phyloP scores from a whole-genome alignment of 2,113 vertebrate species.

The Gymnocephalus cernua region DNA sequence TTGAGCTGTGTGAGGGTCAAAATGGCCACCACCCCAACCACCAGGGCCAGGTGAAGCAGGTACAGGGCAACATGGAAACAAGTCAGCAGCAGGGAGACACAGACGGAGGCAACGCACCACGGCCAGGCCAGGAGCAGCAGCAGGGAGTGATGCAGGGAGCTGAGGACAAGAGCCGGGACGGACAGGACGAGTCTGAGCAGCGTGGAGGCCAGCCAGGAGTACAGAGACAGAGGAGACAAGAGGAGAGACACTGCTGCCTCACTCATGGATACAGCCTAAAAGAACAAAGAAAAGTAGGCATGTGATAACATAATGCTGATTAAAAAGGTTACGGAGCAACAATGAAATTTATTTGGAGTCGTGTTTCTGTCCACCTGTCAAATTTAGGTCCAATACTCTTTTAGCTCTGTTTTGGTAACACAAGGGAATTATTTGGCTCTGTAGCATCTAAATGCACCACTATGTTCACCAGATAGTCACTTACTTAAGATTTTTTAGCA shows the following conservation, averaged over 20 bases:
- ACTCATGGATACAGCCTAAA: constrained; percentile 53
- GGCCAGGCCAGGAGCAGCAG: constrained; percentile 69
- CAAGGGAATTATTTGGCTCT: neutral
- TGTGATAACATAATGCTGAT: neutral
- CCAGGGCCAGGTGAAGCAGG: constrained; percentile 69
- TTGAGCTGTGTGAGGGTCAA: constrained; percentile 39
- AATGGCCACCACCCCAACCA: constrained; percentile 53
- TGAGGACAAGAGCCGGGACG: constrained; percentile 61
- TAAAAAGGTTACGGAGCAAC: neutral
- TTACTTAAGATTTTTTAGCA: too few species aligned
- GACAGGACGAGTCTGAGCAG: constrained; percentile 65
- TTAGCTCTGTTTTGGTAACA: neutral
- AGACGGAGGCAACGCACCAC: constrained; percentile 49
- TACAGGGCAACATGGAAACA: constrained; percentile 61
- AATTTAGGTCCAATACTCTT: neutral
- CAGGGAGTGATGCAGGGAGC: constrained; percentile 54
- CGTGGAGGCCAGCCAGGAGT: constrained; percentile 68
- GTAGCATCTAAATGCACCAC: neutral
- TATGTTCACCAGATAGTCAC: neutral
- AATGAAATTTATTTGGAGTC: neutral
- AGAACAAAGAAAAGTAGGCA: neutral
- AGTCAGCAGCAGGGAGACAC: constrained; percentile 49
- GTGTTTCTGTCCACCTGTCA: neutral
- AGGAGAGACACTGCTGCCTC: constrained; percentile 57
- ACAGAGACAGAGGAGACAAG: constrained; percentile 73